phyloP scores from a whole-genome alignment of 1,140 invertebrate species.

The Odontomachus brunneus region DNA sequence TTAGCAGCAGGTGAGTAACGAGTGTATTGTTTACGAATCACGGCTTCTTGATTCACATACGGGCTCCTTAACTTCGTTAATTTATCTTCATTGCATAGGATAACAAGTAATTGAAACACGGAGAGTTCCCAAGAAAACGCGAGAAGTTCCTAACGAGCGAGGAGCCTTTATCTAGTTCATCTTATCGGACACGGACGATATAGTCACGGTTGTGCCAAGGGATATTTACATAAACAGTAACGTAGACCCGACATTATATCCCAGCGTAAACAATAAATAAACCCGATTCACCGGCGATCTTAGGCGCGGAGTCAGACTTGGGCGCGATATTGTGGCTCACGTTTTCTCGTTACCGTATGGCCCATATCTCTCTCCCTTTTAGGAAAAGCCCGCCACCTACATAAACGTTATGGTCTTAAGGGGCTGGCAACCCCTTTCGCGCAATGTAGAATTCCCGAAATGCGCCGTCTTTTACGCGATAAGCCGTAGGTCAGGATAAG shows the following conservation, averaged over 20 bases:
- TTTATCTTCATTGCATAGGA: conserved; percentile 19
- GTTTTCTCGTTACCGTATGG: conserved; percentile 67
- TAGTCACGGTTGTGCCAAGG: conserved; percentile 70
- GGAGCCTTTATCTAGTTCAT: conserved; percentile 68
- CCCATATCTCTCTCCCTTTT: conserved; percentile 61
- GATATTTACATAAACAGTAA: conserved; percentile 71
- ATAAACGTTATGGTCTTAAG: conserved; percentile 74
- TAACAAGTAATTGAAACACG: conserved; percentile 7
- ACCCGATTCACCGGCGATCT: conserved; percentile 31
- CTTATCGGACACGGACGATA: conserved; percentile 70
- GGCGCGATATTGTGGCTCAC: conserved; percentile 40
- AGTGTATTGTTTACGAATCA: neutral
- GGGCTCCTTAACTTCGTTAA: neutral
- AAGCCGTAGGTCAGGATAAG: conserved; percentile 67
- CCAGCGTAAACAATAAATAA: conserved; percentile 72
- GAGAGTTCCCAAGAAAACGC: conserved; percentile 6
- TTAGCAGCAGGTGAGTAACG: neutral
- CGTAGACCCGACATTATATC: conserved; percentile 49
- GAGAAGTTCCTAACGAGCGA: conserved; percentile 64
- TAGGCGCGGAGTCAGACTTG: conserved; percentile 27
- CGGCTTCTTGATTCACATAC: too few relatives aligned
- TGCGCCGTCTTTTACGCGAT: conserved; percentile 71
- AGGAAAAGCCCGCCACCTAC: conserved; percentile 56
- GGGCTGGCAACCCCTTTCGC: conserved; percentile 58
- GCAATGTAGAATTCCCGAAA: conserved; percentile 66